Evolutionary conservation across 2,888 invertebrate species (phyloP), one percentile per base, ranked within the genome.

Genomic region (Onchidella celtica): DNA sequence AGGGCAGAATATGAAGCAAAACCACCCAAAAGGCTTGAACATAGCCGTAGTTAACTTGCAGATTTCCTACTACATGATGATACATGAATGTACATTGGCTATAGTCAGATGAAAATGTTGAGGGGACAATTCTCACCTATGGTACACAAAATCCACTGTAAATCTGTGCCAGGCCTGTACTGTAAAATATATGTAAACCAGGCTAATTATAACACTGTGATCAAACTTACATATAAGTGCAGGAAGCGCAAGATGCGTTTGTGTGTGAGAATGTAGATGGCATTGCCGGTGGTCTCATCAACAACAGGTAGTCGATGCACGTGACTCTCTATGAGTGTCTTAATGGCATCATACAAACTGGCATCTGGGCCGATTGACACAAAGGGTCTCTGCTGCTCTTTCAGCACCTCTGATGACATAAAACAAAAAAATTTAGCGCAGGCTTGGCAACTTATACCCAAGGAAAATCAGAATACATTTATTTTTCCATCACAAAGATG

Each of bases 221-320:
- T n/a, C 17, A 17, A 87, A 96, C 98, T 97, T 94, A 99, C 99
- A 94, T 98, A 99, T 94, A 99, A 95, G 95, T 98, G 99, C 89
- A 99, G 96, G 95, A 99, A 99, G 94, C 98, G 96, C 89, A 99
- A 95, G 93, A 99, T 98, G 94, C 99, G 96, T 94, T 99, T 99
- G 94, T 99, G 99, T 73, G 99, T 99, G 91, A 99, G 96, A 93
- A 99, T 99, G 94, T 99, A 99, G 87, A 99, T 96, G 89, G 99
- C 98, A 94, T 99, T 98, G 92, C 98, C 98, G 59, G 98, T 98
- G 83, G 96, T 95, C 73, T 96, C 96, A 94, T 99, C 99, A 91
- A 99, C 97, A 91, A 99, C 98, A 88, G 99, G 99, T 94, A 99
- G 95, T 93, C 99, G 95, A 95, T 99, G 99, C 91, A 99, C 99